A percentile compares a stretch with the other conserved stretches of the same genome.
Conservation (phyloP, 1,140 invertebrate species). For the Solenopsis invicta region DNA sequence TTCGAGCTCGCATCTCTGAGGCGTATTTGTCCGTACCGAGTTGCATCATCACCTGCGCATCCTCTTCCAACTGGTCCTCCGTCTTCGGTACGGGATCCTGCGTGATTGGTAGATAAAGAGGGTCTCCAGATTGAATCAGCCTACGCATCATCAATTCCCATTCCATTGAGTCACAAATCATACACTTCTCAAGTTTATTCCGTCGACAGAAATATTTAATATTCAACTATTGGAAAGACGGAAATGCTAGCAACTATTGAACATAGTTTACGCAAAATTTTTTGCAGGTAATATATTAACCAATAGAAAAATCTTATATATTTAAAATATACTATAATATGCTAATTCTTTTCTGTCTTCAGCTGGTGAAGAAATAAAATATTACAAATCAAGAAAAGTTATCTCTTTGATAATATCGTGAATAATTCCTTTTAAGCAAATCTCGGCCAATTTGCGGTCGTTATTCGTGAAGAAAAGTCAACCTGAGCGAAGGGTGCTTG, state of each 20-base stretch:
- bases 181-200: slow-evolving; percentile 3
- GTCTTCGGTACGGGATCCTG: slow-evolving; percentile 98
- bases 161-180: slow-evolving; percentile 21
- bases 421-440: slow-evolving; percentile 10
- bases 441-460: background rate
- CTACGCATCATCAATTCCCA: slow-evolving; percentile 57
- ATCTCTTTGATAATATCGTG: background rate
- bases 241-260: background rate
- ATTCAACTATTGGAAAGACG: background rate
- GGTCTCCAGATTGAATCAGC: slow-evolving; percentile 90
- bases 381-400: background rate
- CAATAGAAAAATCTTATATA: slow-evolving; percentile 1
- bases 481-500: slow-evolving; percentile 90
- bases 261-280: background rate
- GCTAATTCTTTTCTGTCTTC: background rate
- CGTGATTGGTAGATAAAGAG: slow-evolving; percentile 95
- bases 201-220: slow-evolving; percentile 1
- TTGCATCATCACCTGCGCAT: slow-evolving; percentile 95
- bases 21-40: slow-evolving; percentile 94
- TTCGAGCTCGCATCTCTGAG: slow-evolving; percentile 94
- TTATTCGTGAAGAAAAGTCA: background rate
- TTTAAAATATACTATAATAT: background rate
- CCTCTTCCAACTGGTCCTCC: slow-evolving; percentile 98
- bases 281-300: background rate
- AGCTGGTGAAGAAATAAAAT: background rate